Evolutionary conservation across 2,113 vertebrate genomes (phyloP), one percentile per base, ranked within the genome.

Genomic region (Forbesichthys papilliferus): DNA sequence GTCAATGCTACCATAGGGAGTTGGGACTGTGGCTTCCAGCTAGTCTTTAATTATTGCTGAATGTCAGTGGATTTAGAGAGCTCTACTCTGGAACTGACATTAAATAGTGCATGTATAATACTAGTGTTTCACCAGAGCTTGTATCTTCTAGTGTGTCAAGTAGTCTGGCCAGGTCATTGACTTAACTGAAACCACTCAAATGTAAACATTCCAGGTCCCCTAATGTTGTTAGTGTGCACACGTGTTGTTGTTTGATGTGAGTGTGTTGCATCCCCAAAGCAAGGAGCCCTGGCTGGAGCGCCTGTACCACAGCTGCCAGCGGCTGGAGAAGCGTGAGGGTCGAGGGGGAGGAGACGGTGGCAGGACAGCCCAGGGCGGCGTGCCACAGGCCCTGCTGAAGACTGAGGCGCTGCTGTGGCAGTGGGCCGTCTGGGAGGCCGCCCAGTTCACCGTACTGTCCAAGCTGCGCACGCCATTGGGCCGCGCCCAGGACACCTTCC

Each of bases 381-480:
- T 98, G 82, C 94, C 96, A 3, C 93, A 94, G 6, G 93, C 94
- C 9, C 91, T 98, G 46, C 59, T 99, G 62, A 98, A 97, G 90
- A 96, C 94, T 0, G 97, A 99, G 82, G 96, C 94, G 2, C 94
- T 98, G 54, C 93, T 98, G 12, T 99, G 98, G 98, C 97, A 99
- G n/a, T 99, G 98, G 98, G 96, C 96, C 5, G 94, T 97, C 18
- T 99, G 98, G 98, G 98, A 99, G 86, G 97, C 96, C 1, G 98
- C 97, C 5, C 97, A 99, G 86, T 99, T 99, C 83, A 99, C 98
- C 0, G 98, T 99, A 3, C 92, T 98, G 64, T 98, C 98, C 0
- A 99, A 99, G 84, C 84, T 99, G 13, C 89, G 98, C 54, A 99
- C 98, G 0, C 98, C 98, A 0, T 88, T 99, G 65, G 98, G 98